Evolutionary conservation across 2,888 invertebrate species (phyloP).

Genomic region (Macropis europaea): DNA sequence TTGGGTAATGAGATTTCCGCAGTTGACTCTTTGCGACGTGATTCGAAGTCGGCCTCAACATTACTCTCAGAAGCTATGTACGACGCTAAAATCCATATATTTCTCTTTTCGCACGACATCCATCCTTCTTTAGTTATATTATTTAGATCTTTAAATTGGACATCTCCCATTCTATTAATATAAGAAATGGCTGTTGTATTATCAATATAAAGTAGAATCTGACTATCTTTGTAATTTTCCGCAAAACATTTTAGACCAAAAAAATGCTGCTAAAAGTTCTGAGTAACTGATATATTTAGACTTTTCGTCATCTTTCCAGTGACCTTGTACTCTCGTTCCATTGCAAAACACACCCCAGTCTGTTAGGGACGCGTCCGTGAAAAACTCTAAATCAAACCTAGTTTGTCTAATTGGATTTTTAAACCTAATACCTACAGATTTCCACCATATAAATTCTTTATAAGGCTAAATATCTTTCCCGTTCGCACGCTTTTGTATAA

Average conservation of each 20-base stretch:
- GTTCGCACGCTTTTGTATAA: background rate
- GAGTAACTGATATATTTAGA: slow-evolving; percentile 15
- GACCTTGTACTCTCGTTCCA: background rate
- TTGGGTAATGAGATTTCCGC: slow-evolving; percentile 1
- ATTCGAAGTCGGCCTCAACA: slow-evolving; percentile 4
- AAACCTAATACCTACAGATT: background rate
- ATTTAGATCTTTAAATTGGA: background rate
- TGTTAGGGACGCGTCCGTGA: slow-evolving; percentile 10
- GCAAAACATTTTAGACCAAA: slow-evolving; percentile 17
- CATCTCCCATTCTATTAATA: background rate
- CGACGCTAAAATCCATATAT: slow-evolving; percentile 5
- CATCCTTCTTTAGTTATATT: slow-evolving; percentile 4
- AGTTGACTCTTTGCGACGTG: background rate
- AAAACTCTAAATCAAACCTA: slow-evolving; percentile 2
- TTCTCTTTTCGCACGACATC: slow-evolving; percentile 8
- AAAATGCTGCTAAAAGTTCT: slow-evolving; percentile 3
- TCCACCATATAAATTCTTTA: background rate
- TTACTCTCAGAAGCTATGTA: slow-evolving; percentile 16
- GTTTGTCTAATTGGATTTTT: background rate
- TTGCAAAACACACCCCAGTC: slow-evolving; percentile 8
- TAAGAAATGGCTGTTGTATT: slow-evolving; percentile 22
- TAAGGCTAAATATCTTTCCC: background rate
- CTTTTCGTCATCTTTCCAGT: slow-evolving; percentile 8
- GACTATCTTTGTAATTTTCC: background rate
- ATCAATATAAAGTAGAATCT: slow-evolving; percentile 9